Base-by-base conservation (phyloP, 2,888 invertebrate species). In the Nematopogon swammerdamellus region DNA sequence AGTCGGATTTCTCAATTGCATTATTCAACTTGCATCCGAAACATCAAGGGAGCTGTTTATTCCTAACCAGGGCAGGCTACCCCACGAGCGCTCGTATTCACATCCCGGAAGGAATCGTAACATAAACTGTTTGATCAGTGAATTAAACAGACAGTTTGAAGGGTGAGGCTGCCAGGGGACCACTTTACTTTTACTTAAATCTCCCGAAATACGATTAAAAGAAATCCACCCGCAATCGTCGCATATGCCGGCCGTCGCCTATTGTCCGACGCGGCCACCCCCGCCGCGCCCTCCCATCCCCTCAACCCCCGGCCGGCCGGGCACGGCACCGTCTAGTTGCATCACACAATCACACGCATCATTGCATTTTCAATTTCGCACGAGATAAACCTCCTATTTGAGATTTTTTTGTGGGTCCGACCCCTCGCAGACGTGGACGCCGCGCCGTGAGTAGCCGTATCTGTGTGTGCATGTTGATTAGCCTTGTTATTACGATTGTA, bases 151-250 rank as follows among this genome's bases (percentile, higher is more conserved):
- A 14, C 11, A 6, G 36, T 14, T 8, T 14, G n/a, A 36, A n/a
- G 36, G 36, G 36, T 36, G 36, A 8, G 8, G 11, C n/a, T 36
- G 36, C 36, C 36, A 14, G n/a, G 36, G 36, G 36, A 36, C 36
- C 8, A 14, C 36, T 36, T 36, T 36, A 25, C 25, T 25, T 25
- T 10, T 10, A 36, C 36, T 14, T 14, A 36, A 76, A 77, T 77
- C 74, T 76, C 75, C 74, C 72, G 72, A 73, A 75, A 79, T 79
- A 67, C 75, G 77, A 79, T 79, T 77, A 79, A 77, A 77, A 77
- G 75, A 77, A 74, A 79, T 77, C 73, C 76, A 66, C 73, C 75
- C 76, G 72, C 76, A 76, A 36, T 36, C 36, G 36, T 14, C 6
- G 36, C 36, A 36, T 14, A 36, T 25, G 4, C 5, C 36, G 36